These are phyloP conservation scores for Dysdera silvatica DNA, from an alignment of 1,140 invertebrate species.

Conservation along the genomic window DNA sequence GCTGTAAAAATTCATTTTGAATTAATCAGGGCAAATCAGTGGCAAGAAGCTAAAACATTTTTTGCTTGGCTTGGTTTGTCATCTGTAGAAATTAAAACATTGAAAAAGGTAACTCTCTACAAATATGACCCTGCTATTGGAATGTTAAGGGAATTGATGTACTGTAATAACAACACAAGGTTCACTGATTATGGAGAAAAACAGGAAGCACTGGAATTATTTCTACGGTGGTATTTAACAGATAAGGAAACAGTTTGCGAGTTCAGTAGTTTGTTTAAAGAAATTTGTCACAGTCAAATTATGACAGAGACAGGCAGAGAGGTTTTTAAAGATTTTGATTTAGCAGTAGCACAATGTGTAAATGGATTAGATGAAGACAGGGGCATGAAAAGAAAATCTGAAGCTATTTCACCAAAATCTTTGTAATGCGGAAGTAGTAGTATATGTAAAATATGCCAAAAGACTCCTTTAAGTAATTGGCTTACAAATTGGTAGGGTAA, in stretches of 20 bases:
- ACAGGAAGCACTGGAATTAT: conserved; percentile 19
- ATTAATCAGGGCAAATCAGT: conserved; percentile 6
- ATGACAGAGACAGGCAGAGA: neutral
- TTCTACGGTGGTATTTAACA: conserved; percentile 22
- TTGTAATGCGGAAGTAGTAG: too few relatives aligned
- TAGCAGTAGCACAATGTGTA: conserved; percentile 7
- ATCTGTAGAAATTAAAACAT: conserved; percentile 10
- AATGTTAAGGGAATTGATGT: conserved; percentile 19
- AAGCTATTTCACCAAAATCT: conserved; percentile 10
- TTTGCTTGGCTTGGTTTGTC: conserved; percentile 25
- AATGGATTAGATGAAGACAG: conserved; percentile 6
- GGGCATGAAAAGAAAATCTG: conserved; percentile 22
- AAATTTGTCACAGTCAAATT: neutral
- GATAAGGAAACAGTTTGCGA: conserved; percentile 17
- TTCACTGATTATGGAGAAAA: conserved; percentile 17
- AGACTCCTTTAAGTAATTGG: too few relatives aligned
- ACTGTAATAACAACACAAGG: conserved; percentile 4
- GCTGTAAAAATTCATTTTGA: conserved; percentile 19
- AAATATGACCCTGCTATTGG: neutral
- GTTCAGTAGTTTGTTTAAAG: conserved; percentile 11
- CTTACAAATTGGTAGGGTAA: too few relatives aligned
- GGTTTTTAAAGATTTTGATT: conserved; percentile 15
- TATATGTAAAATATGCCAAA: too few relatives aligned
- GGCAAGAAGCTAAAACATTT: conserved; percentile 15
- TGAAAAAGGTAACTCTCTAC: conserved; percentile 15